These are phyloP conservation scores for Hoplias malabaricus DNA, from an alignment of 2,113 vertebrate species.

Conservation along the genomic window DNA sequence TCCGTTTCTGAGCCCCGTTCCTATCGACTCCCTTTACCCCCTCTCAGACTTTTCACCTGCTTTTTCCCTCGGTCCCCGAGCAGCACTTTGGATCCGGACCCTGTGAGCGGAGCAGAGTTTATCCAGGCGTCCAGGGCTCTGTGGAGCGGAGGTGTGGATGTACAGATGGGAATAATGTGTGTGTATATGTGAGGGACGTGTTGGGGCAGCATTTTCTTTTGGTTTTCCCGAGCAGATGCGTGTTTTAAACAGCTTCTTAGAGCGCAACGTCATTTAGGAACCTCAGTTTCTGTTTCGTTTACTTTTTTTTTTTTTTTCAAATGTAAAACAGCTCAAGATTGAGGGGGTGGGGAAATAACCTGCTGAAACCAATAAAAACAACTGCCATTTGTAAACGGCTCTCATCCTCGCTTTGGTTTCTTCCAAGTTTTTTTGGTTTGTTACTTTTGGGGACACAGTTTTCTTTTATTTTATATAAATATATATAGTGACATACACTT, in stretches of 20 bases:
- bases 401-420: neutral
- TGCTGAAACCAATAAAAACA: neutral
- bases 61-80: neutral
- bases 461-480: too few relatives aligned
- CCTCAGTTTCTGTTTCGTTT: neutral
- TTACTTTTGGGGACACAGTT: slow-evolving; percentile 51
- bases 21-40: slow-evolving; percentile 7
- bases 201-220: neutral
- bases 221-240: neutral
- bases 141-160: neutral
- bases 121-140: neutral
- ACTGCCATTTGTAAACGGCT: slow-evolving; percentile 1
- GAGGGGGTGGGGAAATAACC: neutral
- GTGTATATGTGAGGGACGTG: neutral
- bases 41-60: slow-evolving; percentile 2
- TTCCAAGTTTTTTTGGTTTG: slow-evolving; percentile 21
- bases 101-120: neutral
- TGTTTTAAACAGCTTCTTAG: neutral
- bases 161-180: neutral
- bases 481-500: neutral
- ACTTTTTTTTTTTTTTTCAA: neutral
- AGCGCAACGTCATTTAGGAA: neutral
- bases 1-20: slow-evolving; percentile 86
- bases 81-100: slow-evolving; percentile 5
- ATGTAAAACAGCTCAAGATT: neutral